Evolutionary conservation across 2,888 invertebrate genomes (phyloP).

Genomic region (Dioctria rufipes): DNA sequence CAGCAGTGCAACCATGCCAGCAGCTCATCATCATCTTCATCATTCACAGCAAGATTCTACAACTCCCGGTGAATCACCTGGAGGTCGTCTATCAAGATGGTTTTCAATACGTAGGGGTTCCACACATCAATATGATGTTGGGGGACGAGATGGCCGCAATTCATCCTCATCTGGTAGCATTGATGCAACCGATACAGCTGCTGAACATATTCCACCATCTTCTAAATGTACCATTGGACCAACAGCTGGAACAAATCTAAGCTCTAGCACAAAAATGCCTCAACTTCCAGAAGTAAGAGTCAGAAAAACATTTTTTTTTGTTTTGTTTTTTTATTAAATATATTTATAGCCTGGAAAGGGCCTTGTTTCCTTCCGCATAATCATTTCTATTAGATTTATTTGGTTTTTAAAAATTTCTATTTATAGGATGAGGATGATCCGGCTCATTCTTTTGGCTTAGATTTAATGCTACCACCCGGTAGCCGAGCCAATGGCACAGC

Average conservation of each 20-base stretch:
- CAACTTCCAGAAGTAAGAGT: slow-evolving; percentile 82
- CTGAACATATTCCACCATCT: slow-evolving; percentile 30
- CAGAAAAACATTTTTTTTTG: no score
- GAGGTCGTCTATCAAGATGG: slow-evolving; percentile 87
- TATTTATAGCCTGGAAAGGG: slow-evolving; percentile 41
- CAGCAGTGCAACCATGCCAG: slow-evolving; percentile 58
- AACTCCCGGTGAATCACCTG: slow-evolving; percentile 80
- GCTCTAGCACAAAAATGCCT: slow-evolving; percentile 79
- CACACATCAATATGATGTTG: slow-evolving; percentile 86
- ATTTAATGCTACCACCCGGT: slow-evolving; percentile 67
- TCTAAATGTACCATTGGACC: slow-evolving; percentile 27
- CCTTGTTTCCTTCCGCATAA: background rate
- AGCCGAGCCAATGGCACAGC: slow-evolving; percentile 69
- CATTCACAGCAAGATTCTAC: slow-evolving; percentile 63
- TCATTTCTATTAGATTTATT: background rate
- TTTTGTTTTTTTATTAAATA: background rate
- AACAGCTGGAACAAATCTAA: slow-evolving; percentile 21
- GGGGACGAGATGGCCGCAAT: slow-evolving; percentile 71
- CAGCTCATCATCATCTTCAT: slow-evolving; percentile 47
- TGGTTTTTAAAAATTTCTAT: background rate
- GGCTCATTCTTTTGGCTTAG: slow-evolving; percentile 66
- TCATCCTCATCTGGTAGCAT: slow-evolving; percentile 66
- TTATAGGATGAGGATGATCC: slow-evolving; percentile 68
- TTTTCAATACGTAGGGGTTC: slow-evolving; percentile 89
- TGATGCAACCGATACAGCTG: slow-evolving; percentile 64